Conservation (phyloP, 1,140 invertebrate species). For the Trissolcus basalis region DNA sequence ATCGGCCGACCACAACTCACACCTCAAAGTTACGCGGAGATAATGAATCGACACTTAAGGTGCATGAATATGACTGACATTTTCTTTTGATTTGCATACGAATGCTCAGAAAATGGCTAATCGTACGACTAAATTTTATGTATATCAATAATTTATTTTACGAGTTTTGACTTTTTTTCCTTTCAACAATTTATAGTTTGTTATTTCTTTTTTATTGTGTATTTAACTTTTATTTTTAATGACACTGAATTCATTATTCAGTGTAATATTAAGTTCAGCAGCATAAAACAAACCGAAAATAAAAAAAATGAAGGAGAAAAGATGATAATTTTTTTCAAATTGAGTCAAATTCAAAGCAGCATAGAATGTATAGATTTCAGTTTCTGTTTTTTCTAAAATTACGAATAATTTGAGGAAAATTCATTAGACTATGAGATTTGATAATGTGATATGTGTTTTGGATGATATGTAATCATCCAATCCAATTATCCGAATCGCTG, state of each 20-base stretch:
- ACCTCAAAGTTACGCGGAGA: conserved; percentile 50
- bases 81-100: conserved; percentile 57
- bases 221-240: too few relatives aligned
- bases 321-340: too few relatives aligned
- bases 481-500: conserved; percentile 37
- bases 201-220: too few relatives aligned
- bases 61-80: conserved; percentile 60
- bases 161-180: not conserved
- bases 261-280: too few relatives aligned
- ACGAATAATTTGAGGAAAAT: not conserved
- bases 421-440: conserved; percentile 32
- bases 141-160: too few relatives aligned
- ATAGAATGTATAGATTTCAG: too few relatives aligned
- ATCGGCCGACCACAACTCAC: conserved; percentile 56
- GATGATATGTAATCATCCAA: conserved; percentile 36
- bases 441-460: conserved; percentile 33
- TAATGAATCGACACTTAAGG: conserved; percentile 58
- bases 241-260: too few relatives aligned
- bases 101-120: conserved; percentile 43
- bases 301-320: too few relatives aligned
- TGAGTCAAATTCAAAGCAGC: too few relatives aligned
- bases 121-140: conserved; percentile 21
- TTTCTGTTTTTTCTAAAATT: too few relatives aligned
- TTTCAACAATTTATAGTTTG: not conserved
- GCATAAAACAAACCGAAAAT: too few relatives aligned